These are phyloP conservation scores for Anseranas semipalmata DNA, from an alignment of 2,113 vertebrate species.

Conservation along the genomic window DNA sequence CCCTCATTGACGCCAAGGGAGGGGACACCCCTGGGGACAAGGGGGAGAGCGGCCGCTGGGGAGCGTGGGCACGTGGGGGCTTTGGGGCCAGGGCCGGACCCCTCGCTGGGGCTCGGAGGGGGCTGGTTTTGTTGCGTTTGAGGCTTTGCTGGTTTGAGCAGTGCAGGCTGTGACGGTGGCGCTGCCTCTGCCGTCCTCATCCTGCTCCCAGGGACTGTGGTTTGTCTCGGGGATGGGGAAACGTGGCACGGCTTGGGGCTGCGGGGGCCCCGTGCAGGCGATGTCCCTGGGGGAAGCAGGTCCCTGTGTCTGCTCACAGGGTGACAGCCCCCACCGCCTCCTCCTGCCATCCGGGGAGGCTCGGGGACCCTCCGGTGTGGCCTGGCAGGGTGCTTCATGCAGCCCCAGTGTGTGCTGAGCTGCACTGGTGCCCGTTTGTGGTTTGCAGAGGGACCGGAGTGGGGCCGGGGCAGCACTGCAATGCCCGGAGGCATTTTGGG, in stretches of 20 bases:
- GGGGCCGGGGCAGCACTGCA: accelerated
- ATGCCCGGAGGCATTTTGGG: neutral
- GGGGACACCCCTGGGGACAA: neutral
- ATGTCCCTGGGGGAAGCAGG: neutral
- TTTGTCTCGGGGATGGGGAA: neutral
- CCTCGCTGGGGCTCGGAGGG: accelerated
- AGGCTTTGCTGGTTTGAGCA: neutral
- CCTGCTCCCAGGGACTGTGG: accelerated
- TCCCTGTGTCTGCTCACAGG: accelerated
- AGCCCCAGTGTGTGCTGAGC: no score
- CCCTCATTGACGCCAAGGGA: accelerated
- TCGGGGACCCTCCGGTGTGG: neutral
- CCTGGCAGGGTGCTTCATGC: neutral
- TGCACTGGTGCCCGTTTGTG: no score
- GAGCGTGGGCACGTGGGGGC: neutral
- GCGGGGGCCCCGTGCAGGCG: no score
- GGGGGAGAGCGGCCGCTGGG: neutral
- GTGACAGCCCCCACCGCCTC: neutral
- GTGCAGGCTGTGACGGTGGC: neutral
- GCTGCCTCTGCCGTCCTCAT: neutral
- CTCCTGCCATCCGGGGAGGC: neutral
- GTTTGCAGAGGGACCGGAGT: neutral
- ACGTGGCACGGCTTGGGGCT: neutral
- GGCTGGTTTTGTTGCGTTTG: neutral
- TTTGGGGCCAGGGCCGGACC: neutral